Conservation (phyloP, 1,140 invertebrate genomes). For the Idris sp. region DNA sequence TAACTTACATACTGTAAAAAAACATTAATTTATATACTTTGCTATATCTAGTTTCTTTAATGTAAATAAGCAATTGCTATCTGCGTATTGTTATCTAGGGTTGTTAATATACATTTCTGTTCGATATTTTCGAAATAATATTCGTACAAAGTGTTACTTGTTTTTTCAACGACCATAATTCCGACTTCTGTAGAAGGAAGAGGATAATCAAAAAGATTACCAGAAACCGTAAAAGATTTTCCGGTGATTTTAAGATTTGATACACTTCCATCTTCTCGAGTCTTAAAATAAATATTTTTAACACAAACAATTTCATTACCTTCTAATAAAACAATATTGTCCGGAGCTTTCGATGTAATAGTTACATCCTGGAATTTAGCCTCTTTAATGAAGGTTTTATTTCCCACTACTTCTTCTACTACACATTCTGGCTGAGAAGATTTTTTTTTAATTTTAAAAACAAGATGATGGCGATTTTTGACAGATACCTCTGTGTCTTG, state of each 20-base stretch:
- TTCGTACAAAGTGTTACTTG: not conserved
- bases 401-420: not conserved
- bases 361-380: conserved; percentile 3
- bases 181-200: conserved; percentile 1
- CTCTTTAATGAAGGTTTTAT: conserved; percentile 3
- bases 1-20: no score
- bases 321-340: conserved; percentile 11
- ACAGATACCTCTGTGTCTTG: no score
- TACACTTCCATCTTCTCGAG: not conserved
- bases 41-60: no score
- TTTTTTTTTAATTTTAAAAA: conserved; percentile 13
- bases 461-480: conserved; percentile 7
- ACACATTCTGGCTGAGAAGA: not conserved
- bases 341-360: not conserved
- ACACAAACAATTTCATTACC: not conserved
- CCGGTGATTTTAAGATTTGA: not conserved
- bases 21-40: no score
- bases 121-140: no score
- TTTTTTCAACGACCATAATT: conserved; percentile 6
- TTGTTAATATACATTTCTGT: no score
- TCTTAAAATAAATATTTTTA: conserved; percentile 5
- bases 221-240: not conserved
- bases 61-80: no score
- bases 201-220: conserved; percentile 9
- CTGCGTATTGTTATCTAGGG: no score